phyloP scores from a whole-genome alignment of 2,113 vertebrate species.

The Oncorhynchus nerka region DNA sequence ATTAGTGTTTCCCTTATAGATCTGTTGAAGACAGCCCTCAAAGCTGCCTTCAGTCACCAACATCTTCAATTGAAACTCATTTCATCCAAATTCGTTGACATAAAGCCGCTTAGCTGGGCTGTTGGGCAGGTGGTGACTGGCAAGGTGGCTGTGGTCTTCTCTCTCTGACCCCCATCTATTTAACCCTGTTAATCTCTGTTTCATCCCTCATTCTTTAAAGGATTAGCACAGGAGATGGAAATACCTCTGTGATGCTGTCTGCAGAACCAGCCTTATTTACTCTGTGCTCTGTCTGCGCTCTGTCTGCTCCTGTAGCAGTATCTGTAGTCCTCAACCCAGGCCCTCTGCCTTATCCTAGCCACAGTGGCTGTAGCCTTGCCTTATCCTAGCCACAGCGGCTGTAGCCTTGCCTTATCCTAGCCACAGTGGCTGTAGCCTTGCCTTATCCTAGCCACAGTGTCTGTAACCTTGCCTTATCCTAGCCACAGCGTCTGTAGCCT shows the following conservation, averaged over 20 bases:
- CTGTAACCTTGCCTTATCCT: too few relatives aligned
- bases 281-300: neutral
- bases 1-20: neutral
- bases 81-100: neutral
- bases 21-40: neutral
- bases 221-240: slow-evolving; percentile 56
- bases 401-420: too few relatives aligned
- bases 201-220: slow-evolving; percentile 35
- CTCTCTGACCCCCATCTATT: slow-evolving; percentile 35
- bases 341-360: too few relatives aligned
- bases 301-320: too few relatives aligned
- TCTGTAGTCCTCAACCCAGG: too few relatives aligned
- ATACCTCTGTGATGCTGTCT: slow-evolving; percentile 19
- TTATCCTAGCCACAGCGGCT: too few relatives aligned
- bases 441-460: too few relatives aligned
- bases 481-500: too few relatives aligned
- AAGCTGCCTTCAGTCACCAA: neutral
- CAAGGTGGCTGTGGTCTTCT: neutral
- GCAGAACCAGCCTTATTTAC: neutral
- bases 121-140: neutral
- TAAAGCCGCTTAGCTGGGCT: neutral
- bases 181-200: slow-evolving; percentile 48
- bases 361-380: too few relatives aligned
- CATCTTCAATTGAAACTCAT: too few relatives aligned
- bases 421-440: too few relatives aligned